Evolutionary conservation across 1,140 invertebrate genomes (phyloP).

Genomic region (Drosophila pachea): DNA sequence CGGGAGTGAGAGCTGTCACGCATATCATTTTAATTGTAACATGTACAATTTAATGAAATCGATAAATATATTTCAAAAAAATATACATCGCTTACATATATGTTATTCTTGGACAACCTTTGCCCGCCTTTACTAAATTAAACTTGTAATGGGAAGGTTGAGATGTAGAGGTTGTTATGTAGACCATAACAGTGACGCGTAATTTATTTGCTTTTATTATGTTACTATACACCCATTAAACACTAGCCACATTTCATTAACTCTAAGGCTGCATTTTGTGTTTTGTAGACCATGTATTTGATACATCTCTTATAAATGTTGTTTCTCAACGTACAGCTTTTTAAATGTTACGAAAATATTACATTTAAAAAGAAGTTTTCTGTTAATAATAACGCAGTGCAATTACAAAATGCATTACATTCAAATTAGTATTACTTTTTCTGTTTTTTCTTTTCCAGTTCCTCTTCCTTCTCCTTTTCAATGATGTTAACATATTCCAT

Average conservation of each 20-base stretch:
- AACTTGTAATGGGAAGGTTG: too few relatives aligned
- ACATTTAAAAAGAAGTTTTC: conserved; percentile 37
- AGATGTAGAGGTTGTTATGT: too few relatives aligned
- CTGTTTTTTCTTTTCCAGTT: conserved; percentile 98
- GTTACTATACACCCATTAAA: not conserved
- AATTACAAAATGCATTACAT: not conserved
- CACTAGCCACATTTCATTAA: not conserved
- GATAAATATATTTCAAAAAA: too few relatives aligned
- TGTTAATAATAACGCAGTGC: not conserved
- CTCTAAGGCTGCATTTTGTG: conserved; percentile 1
- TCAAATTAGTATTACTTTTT: conserved; percentile 84
- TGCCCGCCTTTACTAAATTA: too few relatives aligned
- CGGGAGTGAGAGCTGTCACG: too few relatives aligned
- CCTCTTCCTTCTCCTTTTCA: conserved; percentile 98
- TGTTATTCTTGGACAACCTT: too few relatives aligned
- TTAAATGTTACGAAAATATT: conserved; percentile 46
- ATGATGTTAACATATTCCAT: conserved; percentile 95
- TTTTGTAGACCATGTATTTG: conserved; percentile 57
- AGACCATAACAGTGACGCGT: too few relatives aligned
- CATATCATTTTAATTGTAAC: too few relatives aligned
- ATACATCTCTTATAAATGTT: conserved; percentile 49
- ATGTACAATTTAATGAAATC: too few relatives aligned
- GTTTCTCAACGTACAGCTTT: conserved; percentile 43
- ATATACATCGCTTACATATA: too few relatives aligned
- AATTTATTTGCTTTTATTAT: too few relatives aligned